Evolutionary conservation across 2,888 invertebrate species (phyloP).

Genomic region (Stomorhina lunata): DNA sequence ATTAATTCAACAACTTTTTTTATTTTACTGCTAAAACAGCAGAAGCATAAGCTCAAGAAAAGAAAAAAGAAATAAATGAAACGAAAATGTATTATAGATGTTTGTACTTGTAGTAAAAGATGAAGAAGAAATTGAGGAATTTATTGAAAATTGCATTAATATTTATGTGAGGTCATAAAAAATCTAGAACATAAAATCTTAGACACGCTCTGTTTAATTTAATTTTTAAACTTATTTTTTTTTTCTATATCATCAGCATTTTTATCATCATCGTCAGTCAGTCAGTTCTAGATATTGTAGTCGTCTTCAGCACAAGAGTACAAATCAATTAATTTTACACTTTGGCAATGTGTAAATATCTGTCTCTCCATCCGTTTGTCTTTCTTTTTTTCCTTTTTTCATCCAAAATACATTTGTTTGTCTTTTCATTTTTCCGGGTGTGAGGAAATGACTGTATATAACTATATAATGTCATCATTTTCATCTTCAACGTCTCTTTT

Average conservation of each 20-base stretch:
- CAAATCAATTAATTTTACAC: constrained; percentile 62
- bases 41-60: neutral
- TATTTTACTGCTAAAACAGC: neutral
- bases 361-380: neutral
- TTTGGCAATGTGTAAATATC: constrained; percentile 34
- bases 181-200: constrained; percentile 58
- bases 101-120: no score
- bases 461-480: constrained; percentile 44
- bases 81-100: no score
- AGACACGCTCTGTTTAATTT: constrained; percentile 64
- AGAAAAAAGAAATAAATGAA: constrained; percentile 20
- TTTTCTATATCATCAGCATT: constrained; percentile 43
- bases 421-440: neutral
- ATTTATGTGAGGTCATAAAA: constrained; percentile 58
- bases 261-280: neutral
- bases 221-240: constrained; percentile 55
- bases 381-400: neutral
- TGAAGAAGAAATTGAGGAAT: constrained; percentile 41
- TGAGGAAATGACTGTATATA: constrained; percentile 12
- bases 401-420: no score
- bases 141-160: constrained; percentile 60
- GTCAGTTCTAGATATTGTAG: neutral
- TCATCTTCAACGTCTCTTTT: neutral
- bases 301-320: constrained; percentile 19
- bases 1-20: constrained; percentile 53